Percentiles rank a stretch among this genome's conserved stretches.
Conservation (phyloP, 2,888 invertebrate species). For the Epicampocera succincta region DNA sequence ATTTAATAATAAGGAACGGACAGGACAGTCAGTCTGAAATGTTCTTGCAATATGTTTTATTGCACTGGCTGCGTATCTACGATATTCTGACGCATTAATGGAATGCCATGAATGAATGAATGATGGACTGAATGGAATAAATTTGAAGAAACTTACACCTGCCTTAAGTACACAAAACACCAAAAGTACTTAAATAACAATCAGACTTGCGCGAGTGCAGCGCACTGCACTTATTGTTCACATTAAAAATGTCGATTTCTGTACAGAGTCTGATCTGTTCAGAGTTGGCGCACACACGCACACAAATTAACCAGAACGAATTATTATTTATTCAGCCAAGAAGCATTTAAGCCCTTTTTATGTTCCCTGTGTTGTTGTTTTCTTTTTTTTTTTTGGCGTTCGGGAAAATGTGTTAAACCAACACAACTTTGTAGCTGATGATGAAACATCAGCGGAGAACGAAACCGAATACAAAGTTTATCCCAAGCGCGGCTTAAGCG, state of each 20-base stretch:
- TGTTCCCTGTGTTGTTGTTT: no score
- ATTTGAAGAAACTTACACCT: slow-evolving; percentile 57
- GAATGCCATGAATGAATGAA: slow-evolving; percentile 40
- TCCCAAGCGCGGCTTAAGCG: slow-evolving; percentile 64
- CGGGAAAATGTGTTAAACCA: slow-evolving; percentile 42
- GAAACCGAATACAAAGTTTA: slow-evolving; percentile 38
- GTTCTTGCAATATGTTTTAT: slow-evolving; percentile 15
- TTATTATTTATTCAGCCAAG: slow-evolving; percentile 36
- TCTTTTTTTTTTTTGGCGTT: background rate
- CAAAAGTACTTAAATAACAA: slow-evolving; percentile 58
- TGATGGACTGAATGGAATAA: slow-evolving; percentile 35
- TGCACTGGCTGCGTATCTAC: background rate
- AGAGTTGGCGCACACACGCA: background rate
- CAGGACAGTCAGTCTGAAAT: no score
- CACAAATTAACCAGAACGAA: slow-evolving; percentile 3
- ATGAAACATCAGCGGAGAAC: slow-evolving; percentile 1
- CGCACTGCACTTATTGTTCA: background rate
- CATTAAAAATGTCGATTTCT: slow-evolving; percentile 54
- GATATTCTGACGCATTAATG: slow-evolving; percentile 27
- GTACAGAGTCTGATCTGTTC: slow-evolving; percentile 47
- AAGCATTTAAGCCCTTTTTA: slow-evolving; percentile 47
- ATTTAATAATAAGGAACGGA: no score
- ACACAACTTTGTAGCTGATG: slow-evolving; percentile 23
- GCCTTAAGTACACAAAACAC: slow-evolving; percentile 38
- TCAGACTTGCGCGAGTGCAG: slow-evolving; percentile 7